These are phyloP conservation scores for Camponotus vicinus DNA, from an alignment of 1,140 invertebrate genomes.

Conservation along the genomic window DNA sequence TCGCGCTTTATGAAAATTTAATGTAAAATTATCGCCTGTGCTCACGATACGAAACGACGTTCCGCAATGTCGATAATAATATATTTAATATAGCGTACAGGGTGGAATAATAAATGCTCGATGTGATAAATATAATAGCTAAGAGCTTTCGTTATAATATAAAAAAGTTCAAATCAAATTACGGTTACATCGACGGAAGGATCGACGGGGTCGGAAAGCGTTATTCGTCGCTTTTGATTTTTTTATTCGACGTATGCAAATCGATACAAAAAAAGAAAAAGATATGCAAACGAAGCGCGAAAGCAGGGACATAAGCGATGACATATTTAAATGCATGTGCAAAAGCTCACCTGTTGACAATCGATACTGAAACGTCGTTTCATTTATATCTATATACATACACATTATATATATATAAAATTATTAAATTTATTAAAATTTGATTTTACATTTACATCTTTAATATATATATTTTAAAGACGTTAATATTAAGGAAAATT, in stretches of 20 bases:
- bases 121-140: conserved; percentile 39
- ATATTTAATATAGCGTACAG: conserved; percentile 21
- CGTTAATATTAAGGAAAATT: not conserved
- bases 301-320: too few species aligned
- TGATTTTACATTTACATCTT: too few species aligned
- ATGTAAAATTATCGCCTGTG: conserved; percentile 10
- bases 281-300: not conserved
- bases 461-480: too few species aligned
- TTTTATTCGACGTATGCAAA: not conserved
- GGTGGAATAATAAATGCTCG: conserved; percentile 36
- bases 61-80: conserved; percentile 26
- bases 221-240: conserved; percentile 35
- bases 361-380: conserved; percentile 54
- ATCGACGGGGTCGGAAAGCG: conserved; percentile 1
- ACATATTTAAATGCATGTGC: conserved; percentile 23
- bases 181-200: not conserved
- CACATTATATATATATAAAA: not conserved
- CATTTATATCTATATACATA: not conserved
- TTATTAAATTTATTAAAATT: too few species aligned
- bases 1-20: conserved; percentile 19
- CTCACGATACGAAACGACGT: not conserved
- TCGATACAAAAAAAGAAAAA: not conserved
- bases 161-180: conserved; percentile 35
- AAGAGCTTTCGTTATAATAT: conserved; percentile 32
- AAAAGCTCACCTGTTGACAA: conserved; percentile 47